These are phyloP conservation scores for Mylabris phalerata DNA, from an alignment of 1,140 invertebrate species.

Conservation along the genomic window DNA sequence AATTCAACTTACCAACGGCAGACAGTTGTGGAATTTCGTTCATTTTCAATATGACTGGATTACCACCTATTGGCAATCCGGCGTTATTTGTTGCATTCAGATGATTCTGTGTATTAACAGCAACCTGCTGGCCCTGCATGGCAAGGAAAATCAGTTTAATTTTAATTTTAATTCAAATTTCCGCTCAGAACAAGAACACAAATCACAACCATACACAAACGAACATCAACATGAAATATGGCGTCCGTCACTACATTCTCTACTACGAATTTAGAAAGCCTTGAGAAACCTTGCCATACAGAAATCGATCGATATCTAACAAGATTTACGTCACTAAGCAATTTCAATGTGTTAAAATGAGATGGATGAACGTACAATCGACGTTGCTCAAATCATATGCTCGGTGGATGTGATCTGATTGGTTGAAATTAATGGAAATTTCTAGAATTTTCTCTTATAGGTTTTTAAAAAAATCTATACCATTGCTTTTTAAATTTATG, in stretches of 20 bases:
- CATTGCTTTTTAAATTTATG: too few relatives aligned
- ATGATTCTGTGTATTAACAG: constrained; percentile 46
- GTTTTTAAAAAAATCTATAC: too few relatives aligned
- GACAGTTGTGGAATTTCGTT: constrained; percentile 65
- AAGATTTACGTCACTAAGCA: neutral
- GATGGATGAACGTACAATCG: neutral
- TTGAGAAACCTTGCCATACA: neutral
- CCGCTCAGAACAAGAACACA: too few relatives aligned
- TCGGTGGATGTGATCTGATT: neutral
- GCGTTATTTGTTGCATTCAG: constrained; percentile 43
- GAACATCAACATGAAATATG: neutral
- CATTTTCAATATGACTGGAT: constrained; percentile 65
- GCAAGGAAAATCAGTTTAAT: neutral
- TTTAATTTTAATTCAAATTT: too few relatives aligned
- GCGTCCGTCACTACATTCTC: neutral
- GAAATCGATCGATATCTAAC: neutral
- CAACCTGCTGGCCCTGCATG: constrained; percentile 42
- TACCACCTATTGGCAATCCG: constrained; percentile 41
- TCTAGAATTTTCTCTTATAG: neutral
- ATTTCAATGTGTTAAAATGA: neutral
- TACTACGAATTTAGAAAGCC: neutral
- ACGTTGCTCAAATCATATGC: too few relatives aligned
- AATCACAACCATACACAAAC: too few relatives aligned
- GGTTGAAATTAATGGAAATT: constrained; percentile 6
- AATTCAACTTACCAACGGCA: constrained; percentile 53